These are phyloP conservation scores for Panthera uncia DNA, from an alignment of 2,113 vertebrate species.

Conservation along the genomic window DNA sequence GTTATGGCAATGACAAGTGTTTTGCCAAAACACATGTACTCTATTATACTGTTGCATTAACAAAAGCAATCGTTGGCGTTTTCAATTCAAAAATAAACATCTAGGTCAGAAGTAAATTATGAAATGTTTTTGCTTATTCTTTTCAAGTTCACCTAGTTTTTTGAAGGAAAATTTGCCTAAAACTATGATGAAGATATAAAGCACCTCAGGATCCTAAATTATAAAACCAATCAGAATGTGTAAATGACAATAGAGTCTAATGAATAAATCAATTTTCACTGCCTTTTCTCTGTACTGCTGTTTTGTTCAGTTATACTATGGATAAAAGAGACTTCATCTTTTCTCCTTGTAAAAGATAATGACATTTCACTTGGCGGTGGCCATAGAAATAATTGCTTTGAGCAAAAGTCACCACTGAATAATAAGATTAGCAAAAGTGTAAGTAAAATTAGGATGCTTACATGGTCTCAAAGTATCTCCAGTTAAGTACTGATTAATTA, in stretches of 20 bases:
- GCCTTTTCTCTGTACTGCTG: background rate
- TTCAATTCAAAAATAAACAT: constrained; percentile 11
- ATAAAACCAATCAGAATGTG: background rate
- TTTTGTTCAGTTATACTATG: background rate
- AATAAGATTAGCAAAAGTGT: background rate
- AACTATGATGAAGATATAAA: background rate
- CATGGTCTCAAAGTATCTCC: background rate
- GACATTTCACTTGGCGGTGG: background rate
- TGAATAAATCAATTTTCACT: background rate
- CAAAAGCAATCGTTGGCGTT: background rate
- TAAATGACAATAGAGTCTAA: background rate
- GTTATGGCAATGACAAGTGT: background rate
- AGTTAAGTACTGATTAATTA: background rate
- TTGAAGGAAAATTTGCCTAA: background rate
- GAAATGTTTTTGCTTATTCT: background rate
- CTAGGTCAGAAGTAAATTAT: background rate
- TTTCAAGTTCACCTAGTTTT: background rate
- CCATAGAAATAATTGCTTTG: background rate
- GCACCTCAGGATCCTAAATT: background rate
- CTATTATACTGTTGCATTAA: background rate
- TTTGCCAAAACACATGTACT: background rate
- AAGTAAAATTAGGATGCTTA: background rate
- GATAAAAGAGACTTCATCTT: background rate
- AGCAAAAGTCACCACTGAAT: background rate
- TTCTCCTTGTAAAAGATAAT: background rate